phyloP scores from a whole-genome alignment of 2,888 invertebrate genomes.

The Drosophila neoperkinsi region DNA sequence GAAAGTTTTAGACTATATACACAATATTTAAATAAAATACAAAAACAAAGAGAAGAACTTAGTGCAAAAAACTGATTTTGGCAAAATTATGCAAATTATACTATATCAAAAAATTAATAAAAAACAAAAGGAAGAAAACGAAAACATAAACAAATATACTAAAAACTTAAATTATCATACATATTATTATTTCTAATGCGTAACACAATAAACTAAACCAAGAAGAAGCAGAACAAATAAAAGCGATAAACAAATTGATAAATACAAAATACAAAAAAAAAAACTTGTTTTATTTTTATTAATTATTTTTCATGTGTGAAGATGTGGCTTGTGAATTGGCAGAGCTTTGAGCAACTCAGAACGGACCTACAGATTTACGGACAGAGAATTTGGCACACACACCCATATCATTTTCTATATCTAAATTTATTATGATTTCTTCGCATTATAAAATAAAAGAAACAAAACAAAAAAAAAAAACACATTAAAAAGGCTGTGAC shows the following conservation, averaged over 20 bases:
- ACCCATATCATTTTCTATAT: slow-evolving; percentile 35
- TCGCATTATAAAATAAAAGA: slow-evolving; percentile 12
- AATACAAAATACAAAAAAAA: slow-evolving; percentile 59
- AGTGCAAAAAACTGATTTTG: slow-evolving; percentile 82
- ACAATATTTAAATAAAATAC: slow-evolving; percentile 54
- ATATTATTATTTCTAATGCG: slow-evolving; percentile 72
- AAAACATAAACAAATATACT: slow-evolving; percentile 47
- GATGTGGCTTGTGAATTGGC: slow-evolving; percentile 65
- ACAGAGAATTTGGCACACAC: slow-evolving; percentile 67
- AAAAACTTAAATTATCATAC: slow-evolving; percentile 60
- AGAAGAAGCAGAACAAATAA: slow-evolving; percentile 67
- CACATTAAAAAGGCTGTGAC: slow-evolving; percentile 74
- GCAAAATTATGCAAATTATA: slow-evolving; percentile 82
- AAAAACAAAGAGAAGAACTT: slow-evolving; percentile 45
- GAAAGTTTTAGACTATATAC: slow-evolving; percentile 77
- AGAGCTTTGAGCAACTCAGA: slow-evolving; percentile 52
- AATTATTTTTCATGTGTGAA: slow-evolving; percentile 46
- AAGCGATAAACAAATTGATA: slow-evolving; percentile 68
- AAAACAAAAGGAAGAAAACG: slow-evolving; percentile 29
- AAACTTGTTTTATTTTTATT: slow-evolving; percentile 76
- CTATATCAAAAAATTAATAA: slow-evolving; percentile 46
- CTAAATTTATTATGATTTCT: slow-evolving; percentile 37
- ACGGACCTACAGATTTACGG: slow-evolving; percentile 43
- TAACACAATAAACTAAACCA: slow-evolving; percentile 61
- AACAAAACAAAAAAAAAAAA: slow-evolving; percentile 32